Base-by-base conservation (phyloP, 2,888 invertebrate species). In the Anoplius nigerrimus region DNA sequence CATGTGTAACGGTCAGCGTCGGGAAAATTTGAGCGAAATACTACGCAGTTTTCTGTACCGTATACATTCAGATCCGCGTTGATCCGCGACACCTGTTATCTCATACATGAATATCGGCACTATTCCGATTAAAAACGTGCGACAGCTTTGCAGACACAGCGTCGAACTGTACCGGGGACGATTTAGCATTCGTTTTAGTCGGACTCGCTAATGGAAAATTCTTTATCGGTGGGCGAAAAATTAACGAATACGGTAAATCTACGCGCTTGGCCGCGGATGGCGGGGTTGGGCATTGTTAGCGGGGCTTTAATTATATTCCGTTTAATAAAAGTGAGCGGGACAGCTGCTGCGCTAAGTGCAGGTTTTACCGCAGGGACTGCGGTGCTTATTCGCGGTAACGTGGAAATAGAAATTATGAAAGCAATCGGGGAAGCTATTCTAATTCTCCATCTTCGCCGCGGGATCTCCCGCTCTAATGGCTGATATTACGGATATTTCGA, bases 281-380 rank as follows among this genome's bases (percentile, higher is more conserved):
- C 11, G 34, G 6, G 1, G n/a, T n/a, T n/a, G n/a, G 34, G 34
- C 52, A 64, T 64, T 74, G 62, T 52, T 57, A 42, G 6, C 42
- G 16, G 3, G 62, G 60, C 43, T 48, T 63, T 62, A 56, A 68
- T 71, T 74, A 62, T 42, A 43, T n/a, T 57, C 57, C 16, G 63
- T 55, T 74, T 58, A 58, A 66, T 59, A 62, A 68, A 63, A 58
- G 27, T 54, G 13, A 43, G 11, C 18, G 18, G 43, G n/a, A 43
- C 46, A 48, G 42, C 46, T 52, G 51, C 21, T 21, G 20, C 16
- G 20, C 21, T 52, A 43, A 64, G 22, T 52, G 18, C 48, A 48
- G 48, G 15, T 53, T 64, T 48, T 15, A 11, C 42, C 13, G 13
- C 20, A 6, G 24, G 24, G 55, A 42, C 24, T 70, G 22, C 22